These are phyloP conservation scores for Drosophila nebulosa DNA, from an alignment of 1,140 invertebrate species.

Conservation along the genomic window DNA sequence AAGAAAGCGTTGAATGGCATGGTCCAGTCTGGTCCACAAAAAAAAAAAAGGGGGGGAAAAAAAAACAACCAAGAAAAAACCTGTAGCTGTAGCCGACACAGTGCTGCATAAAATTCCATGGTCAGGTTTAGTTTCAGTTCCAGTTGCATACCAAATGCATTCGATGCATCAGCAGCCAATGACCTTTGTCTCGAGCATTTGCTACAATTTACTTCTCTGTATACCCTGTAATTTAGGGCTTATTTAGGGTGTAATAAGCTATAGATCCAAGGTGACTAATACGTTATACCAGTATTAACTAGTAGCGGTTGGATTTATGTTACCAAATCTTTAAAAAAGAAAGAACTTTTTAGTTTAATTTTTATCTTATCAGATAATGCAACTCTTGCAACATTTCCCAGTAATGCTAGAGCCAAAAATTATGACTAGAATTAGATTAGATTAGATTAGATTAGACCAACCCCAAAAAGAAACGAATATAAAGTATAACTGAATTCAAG, in stretches of 20 bases:
- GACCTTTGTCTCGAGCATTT: constrained; percentile 49
- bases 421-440: background rate
- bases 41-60: too few relatives aligned
- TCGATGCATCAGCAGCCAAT: constrained; percentile 61
- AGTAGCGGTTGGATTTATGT: too few relatives aligned
- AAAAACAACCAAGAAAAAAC: constrained; percentile 24
- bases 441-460: background rate
- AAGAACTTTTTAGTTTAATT: too few relatives aligned
- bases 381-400: background rate
- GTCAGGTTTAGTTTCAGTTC: constrained; percentile 23
- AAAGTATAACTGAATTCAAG: too few relatives aligned
- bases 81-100: constrained; percentile 18
- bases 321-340: too few relatives aligned
- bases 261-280: too few relatives aligned
- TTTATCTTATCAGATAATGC: background rate
- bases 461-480: too few relatives aligned
- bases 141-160: constrained; percentile 41
- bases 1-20: constrained; percentile 39
- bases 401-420: background rate
- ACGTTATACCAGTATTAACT: too few relatives aligned
- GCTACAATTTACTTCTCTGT: constrained; percentile 11
- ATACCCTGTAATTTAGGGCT: background rate
- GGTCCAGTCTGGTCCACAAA: constrained; percentile 44
- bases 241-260: background rate
- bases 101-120: constrained; percentile 50